Conservation (phyloP, 2,797 vertebrate genomes). For the Taenioides sp. region DNA sequence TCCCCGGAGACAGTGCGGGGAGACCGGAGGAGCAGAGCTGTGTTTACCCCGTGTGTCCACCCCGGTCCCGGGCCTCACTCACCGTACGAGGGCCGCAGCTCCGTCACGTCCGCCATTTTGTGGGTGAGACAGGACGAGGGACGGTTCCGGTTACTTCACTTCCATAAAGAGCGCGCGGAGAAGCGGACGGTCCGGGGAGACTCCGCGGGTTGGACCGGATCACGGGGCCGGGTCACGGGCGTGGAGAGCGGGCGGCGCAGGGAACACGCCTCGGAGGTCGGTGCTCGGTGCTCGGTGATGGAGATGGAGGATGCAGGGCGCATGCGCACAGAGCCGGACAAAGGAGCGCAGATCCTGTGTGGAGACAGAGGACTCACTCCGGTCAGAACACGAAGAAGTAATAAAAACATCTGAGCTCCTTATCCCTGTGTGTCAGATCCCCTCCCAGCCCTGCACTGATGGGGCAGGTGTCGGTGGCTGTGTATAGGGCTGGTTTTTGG, state of each 20-base stretch:
- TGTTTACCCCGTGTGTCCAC: background rate
- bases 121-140: conserved; percentile 33
- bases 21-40: too few species aligned
- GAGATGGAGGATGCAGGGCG: conserved; percentile 57
- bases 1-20: too few species aligned
- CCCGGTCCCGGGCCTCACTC: conserved; percentile 38
- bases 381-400: too few species aligned
- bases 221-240: background rate
- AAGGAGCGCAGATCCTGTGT: conserved; percentile 19
- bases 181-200: background rate
- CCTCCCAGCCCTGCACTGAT: too few species aligned
- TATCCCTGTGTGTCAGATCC: too few species aligned
- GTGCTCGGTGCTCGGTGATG: conserved; percentile 49
- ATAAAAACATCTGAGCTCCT: too few species aligned
- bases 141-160: conserved; percentile 41
- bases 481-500: too few species aligned
- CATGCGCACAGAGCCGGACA: conserved; percentile 57
- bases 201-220: background rate
- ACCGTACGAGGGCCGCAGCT: conserved; percentile 80
- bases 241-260: background rate
- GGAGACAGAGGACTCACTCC: background rate
- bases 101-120: conserved; percentile 84
- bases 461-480: too few species aligned
- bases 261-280: conserved; percentile 1
- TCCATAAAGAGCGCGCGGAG: conserved; percentile 41